Evolutionary conservation across 2,113 vertebrate species (phyloP).

Genomic region (Pteruthius melanotis): DNA sequence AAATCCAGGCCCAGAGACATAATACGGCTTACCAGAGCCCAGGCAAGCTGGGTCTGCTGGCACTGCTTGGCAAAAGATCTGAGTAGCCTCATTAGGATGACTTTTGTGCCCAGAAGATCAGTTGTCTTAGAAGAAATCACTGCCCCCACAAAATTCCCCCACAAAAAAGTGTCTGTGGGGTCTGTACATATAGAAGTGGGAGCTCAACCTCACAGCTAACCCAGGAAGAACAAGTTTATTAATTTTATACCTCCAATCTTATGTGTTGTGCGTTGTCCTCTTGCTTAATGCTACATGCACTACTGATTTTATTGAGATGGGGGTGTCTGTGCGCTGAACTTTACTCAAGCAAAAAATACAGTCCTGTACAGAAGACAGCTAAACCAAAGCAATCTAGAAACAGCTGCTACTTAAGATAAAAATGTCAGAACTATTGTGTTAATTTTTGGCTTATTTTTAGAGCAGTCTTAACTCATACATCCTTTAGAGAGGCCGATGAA

Average conservation of each 20-base stretch:
- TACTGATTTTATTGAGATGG: neutral
- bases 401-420: neutral
- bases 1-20: neutral
- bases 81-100: neutral
- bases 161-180: neutral
- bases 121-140: neutral
- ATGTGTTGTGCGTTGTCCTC: neutral
- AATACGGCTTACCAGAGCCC: neutral
- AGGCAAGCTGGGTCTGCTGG: neutral
- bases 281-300: neutral
- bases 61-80: neutral
- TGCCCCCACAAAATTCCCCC: neutral
- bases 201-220: neutral
- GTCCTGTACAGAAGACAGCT: neutral
- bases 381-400: neutral
- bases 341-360: neutral
- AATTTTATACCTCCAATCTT: neutral
- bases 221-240: neutral
- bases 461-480: neutral
- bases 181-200: accelerated
- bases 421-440: neutral
- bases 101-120: neutral
- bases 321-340: neutral
- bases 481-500: neutral
- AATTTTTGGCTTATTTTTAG: neutral